These are phyloP conservation scores for Metopolophium dirhodum DNA, from an alignment of 1,140 invertebrate species.

Conservation along the genomic window DNA sequence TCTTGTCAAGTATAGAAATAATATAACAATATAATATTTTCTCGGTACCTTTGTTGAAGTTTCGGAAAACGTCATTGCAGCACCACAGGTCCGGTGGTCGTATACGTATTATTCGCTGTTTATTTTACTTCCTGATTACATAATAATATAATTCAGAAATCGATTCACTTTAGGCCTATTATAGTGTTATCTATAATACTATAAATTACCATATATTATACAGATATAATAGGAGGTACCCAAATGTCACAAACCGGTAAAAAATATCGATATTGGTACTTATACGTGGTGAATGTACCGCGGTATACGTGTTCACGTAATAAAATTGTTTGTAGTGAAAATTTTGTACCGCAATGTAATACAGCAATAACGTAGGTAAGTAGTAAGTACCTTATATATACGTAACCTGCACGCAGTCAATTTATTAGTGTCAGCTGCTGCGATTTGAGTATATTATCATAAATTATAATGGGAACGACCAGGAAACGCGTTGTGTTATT, in stretches of 20 bases:
- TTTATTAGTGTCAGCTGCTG: neutral
- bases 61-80: neutral
- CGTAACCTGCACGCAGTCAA: too few relatives aligned
- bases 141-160: neutral
- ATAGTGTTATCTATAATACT: too few relatives aligned
- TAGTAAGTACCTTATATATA: too few relatives aligned
- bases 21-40: neutral
- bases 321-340: neutral
- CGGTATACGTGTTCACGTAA: neutral
- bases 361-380: too few relatives aligned
- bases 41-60: too few relatives aligned
- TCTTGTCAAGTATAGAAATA: neutral
- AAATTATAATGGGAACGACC: neutral
- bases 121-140: neutral
- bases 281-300: neutral
- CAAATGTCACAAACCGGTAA: neutral
- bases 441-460: neutral
- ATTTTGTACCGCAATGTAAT: too few relatives aligned
- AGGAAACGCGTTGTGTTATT: neutral
- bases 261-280: neutral
- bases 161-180: neutral
- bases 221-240: too few relatives aligned
- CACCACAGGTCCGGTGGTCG: neutral
- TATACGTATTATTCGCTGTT: neutral
- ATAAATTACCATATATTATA: too few relatives aligned